phyloP scores from a whole-genome alignment of 2,113 vertebrate species.

The Gila orcuttii region DNA sequence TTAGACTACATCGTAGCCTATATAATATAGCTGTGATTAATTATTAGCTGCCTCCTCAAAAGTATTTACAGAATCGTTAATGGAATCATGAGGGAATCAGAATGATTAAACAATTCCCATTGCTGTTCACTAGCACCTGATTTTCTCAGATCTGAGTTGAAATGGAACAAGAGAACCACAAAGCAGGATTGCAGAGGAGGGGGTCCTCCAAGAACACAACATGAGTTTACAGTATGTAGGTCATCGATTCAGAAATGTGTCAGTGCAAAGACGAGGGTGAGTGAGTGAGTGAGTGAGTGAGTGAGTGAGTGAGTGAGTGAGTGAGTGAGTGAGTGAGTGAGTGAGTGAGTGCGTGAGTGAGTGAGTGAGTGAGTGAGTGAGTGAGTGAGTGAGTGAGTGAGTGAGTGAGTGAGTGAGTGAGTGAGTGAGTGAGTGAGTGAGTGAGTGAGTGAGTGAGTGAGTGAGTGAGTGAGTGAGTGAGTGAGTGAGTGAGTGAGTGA shows the following conservation, averaged over 20 bases:
- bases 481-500: constrained; percentile 3
- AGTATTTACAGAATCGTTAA: neutral
- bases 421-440: neutral
- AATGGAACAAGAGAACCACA: neutral
- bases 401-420: constrained; percentile 1
- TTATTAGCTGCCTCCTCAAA: neutral
- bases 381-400: neutral
- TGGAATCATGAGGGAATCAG: neutral
- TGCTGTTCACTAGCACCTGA: neutral
- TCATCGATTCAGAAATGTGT: constrained; percentile 72
- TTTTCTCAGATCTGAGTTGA: neutral
- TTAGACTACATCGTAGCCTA: neutral
- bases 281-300: too few species aligned
- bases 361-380: neutral
- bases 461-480: neutral
- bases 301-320: too few species aligned
- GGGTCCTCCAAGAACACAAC: constrained; percentile 3
- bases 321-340: too few species aligned
- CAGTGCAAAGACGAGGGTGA: constrained; percentile 62
- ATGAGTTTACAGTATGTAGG: constrained; percentile 64
- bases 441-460: neutral
- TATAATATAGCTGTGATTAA: neutral
- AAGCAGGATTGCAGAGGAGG: neutral
- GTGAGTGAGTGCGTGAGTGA: too few species aligned
- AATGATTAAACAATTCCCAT: neutral